A percentile compares a stretch with the other conserved stretches of the same genome.
Conservation (phyloP, 2,113 vertebrate species). For the Nibea albiflora region DNA sequence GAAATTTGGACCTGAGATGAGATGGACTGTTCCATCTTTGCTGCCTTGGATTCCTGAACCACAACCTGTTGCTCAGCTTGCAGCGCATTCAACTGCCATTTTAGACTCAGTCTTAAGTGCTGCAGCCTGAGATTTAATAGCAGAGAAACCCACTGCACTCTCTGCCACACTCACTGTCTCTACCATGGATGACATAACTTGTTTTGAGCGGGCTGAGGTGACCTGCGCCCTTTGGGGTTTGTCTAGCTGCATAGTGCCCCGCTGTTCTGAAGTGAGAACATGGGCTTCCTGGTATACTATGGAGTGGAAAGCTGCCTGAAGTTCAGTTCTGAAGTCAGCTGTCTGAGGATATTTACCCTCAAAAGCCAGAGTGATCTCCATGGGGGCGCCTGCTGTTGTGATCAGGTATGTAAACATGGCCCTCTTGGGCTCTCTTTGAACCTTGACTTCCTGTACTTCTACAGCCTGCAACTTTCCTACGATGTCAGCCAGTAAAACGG, state of each 20-base stretch:
- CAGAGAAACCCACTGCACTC: constrained; percentile 66
- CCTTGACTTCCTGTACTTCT: constrained; percentile 85
- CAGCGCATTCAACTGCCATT: constrained; percentile 61
- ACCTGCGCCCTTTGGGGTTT: constrained; percentile 74
- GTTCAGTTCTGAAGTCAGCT: constrained; percentile 86
- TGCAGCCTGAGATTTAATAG: constrained; percentile 75
- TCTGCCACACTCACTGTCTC: constrained; percentile 79
- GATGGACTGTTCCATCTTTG: constrained; percentile 41
- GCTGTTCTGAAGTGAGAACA: constrained; percentile 85
- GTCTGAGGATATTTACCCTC: constrained; percentile 87
- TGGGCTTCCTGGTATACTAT: constrained; percentile 88
- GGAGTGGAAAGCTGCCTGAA: constrained; percentile 88
- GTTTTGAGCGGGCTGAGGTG: constrained; percentile 67
- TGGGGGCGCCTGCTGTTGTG: constrained; percentile 81
- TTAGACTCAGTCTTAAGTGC: constrained; percentile 75
- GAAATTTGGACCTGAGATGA: constrained; percentile 67
- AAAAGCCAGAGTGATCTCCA: constrained; percentile 88
- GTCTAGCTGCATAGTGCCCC: constrained; percentile 74
- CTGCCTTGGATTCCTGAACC: constrained; percentile 72
- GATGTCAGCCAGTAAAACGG: constrained; percentile 86
- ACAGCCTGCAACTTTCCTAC: constrained; percentile 82
- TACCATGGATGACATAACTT: constrained; percentile 78
- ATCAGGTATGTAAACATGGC: constrained; percentile 88
- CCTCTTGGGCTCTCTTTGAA: constrained; percentile 83
- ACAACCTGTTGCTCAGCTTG: constrained; percentile 64